A percentile compares a stretch with the other conserved stretches of the same genome.
phyloP scores from a whole-genome alignment of 2,888 invertebrate genomes.

The Athetis lepigone region DNA sequence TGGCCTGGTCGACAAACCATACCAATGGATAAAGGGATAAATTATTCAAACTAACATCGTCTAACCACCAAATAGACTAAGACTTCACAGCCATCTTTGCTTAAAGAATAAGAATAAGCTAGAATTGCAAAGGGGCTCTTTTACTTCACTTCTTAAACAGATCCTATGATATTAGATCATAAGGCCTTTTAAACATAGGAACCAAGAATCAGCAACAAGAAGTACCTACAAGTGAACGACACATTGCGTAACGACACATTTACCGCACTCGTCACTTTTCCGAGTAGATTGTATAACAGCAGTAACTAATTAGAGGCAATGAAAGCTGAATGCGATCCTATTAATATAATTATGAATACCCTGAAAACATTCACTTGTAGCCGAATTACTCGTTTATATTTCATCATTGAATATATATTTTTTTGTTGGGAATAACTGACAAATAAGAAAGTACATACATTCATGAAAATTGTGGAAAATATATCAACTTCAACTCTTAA shows the following conservation, averaged over 20 bases:
- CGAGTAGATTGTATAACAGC: slow-evolving; percentile 48
- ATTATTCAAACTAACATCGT: too few relatives aligned
- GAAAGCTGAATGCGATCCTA: slow-evolving; percentile 53
- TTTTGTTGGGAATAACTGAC: slow-evolving; percentile 30
- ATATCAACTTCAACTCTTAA: too few relatives aligned
- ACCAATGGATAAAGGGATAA: too few relatives aligned
- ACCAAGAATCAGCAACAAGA: slow-evolving; percentile 4
- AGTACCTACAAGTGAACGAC: slow-evolving; percentile 1
- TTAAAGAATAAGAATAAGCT: too few relatives aligned
- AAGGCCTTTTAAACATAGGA: neutral
- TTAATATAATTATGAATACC: slow-evolving; percentile 59
- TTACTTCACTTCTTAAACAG: too few relatives aligned
- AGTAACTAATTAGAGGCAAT: slow-evolving; percentile 54
- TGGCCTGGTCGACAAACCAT: too few relatives aligned
- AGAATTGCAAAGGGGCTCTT: too few relatives aligned
- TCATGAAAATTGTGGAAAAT: slow-evolving; percentile 29
- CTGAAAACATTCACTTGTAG: slow-evolving; percentile 55
- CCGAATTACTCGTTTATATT: slow-evolving; percentile 55
- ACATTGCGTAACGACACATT: too few relatives aligned
- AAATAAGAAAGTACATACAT: slow-evolving; percentile 16
- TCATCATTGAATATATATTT: slow-evolving; percentile 61
- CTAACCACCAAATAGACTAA: too few relatives aligned
- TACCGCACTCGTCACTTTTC: slow-evolving; percentile 49
- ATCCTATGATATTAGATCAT: neutral
- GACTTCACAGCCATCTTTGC: too few relatives aligned